These are phyloP conservation scores for Anthopleura sola DNA, from an alignment of 64 coral and sea anemone genomes.

Conservation along the genomic window DNA sequence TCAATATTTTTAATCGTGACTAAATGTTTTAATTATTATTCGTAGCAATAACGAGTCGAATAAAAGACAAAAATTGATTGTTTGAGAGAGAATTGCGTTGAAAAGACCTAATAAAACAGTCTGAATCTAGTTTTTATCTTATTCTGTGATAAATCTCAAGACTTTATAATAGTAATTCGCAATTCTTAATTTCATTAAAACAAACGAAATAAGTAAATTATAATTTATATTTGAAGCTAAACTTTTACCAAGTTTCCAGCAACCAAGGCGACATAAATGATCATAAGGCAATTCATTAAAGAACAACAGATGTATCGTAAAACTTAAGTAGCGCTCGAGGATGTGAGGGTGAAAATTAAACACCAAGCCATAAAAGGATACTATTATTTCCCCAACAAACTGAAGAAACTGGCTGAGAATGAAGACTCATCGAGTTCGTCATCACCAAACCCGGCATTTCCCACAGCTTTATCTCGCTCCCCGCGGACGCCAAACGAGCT, in stretches of 20 bases:
- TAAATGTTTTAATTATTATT: no score
- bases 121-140: no score
- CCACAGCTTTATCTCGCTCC: conserved; percentile 95
- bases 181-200: not conserved
- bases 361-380: conserved; percentile 71
- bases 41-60: no score
- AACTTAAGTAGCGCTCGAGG: not conserved
- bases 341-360: not conserved
- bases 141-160: no score
- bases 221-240: not conserved
- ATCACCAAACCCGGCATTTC: conserved; percentile 70
- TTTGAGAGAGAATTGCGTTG: no score
- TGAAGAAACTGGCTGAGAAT: conserved; percentile 80
- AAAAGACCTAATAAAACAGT: no score
- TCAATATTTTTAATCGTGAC: no score
- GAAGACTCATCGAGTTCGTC: conserved; percentile 56
- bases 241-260: not conserved
- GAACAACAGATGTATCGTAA: not conserved
- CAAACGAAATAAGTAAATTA: not conserved
- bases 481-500: conserved; percentile 70
- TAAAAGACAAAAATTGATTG: no score
- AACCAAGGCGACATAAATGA: not conserved
- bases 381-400: conserved; percentile 91
- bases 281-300: not conserved
- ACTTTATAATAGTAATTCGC: not conserved